A percentile compares a stretch with the other conserved stretches of the same genome.
Evolutionary conservation across 2,113 vertebrate genomes (phyloP).

Genomic region (Tapirus terrestris): DNA sequence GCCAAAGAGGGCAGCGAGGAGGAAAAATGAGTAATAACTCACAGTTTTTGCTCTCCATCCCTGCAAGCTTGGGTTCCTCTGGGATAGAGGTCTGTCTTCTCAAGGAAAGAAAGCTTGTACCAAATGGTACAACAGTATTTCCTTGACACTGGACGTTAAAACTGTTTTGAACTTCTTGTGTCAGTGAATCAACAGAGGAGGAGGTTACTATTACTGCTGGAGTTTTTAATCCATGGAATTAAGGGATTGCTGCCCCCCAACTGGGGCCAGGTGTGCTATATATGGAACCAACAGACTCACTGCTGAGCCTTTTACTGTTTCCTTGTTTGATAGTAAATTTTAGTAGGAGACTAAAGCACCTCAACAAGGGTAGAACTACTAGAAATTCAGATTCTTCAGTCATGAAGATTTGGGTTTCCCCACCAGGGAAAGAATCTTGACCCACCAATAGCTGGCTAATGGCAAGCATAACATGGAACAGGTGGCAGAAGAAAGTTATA

Average conservation of each 20-base stretch:
- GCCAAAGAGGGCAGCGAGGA: not conserved
- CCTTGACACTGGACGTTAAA: not conserved
- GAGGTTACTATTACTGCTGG: not conserved
- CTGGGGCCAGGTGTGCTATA: not conserved
- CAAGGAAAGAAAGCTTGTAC: not conserved
- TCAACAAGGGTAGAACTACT: not conserved
- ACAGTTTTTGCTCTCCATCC: not conserved
- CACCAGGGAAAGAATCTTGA: not conserved
- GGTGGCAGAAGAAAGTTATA: not conserved
- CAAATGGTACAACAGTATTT: not conserved
- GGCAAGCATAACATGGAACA: not conserved
- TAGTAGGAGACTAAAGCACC: not conserved
- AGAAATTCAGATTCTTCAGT: not conserved
- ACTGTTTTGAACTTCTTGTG: not conserved
- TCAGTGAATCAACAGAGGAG: not conserved
- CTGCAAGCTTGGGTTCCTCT: not conserved
- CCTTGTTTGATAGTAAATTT: not conserved
- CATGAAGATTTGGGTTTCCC: not conserved
- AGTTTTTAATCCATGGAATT: not conserved
- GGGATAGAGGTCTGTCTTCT: no score
- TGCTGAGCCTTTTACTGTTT: not conserved
- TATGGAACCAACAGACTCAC: not conserved
- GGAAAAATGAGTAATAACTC: not conserved
- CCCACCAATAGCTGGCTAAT: not conserved
- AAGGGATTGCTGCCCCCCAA: not conserved